phyloP scores from a whole-genome alignment of 2,797 vertebrate genomes.

The Aphelocoma californica region DNA sequence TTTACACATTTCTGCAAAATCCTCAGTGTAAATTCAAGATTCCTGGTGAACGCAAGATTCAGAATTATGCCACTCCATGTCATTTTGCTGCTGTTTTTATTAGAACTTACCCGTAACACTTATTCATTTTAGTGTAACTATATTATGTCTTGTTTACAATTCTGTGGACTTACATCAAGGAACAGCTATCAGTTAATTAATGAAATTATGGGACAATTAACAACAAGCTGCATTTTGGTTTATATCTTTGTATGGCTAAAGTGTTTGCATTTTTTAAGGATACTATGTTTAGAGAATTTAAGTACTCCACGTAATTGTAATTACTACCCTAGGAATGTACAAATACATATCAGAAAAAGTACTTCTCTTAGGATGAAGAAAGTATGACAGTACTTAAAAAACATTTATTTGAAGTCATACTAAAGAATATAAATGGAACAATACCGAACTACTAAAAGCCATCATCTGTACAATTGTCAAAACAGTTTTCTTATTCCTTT shows the following conservation, averaged over 20 bases:
- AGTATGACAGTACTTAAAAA: constrained; percentile 56
- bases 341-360: constrained; percentile 44
- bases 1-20: constrained; percentile 56
- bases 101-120: constrained; percentile 73
- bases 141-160: constrained; percentile 16
- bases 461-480: constrained; percentile 59
- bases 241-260: constrained; percentile 33
- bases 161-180: constrained; percentile 38
- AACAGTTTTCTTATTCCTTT: constrained; percentile 27
- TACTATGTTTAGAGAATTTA: constrained; percentile 1
- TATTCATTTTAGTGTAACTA: constrained; percentile 35
- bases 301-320: constrained; percentile 30
- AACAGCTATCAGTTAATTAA: constrained; percentile 15
- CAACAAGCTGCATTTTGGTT: constrained; percentile 40
- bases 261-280: constrained; percentile 10
- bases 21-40: constrained; percentile 19
- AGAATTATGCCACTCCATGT: constrained; percentile 3
- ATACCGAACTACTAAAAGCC: constrained; percentile 50
- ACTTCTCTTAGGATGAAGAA: constrained; percentile 32
- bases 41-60: constrained; percentile 28
- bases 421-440: constrained; percentile 62
- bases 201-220: constrained; percentile 32
- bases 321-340: constrained; percentile 37
- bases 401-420: constrained; percentile 56
- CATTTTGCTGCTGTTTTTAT: constrained; percentile 26